Evolutionary conservation across 2,888 invertebrate species (phyloP), one percentile per base, ranked within the genome.

Genomic region (Steinernema scapterisci): DNA sequence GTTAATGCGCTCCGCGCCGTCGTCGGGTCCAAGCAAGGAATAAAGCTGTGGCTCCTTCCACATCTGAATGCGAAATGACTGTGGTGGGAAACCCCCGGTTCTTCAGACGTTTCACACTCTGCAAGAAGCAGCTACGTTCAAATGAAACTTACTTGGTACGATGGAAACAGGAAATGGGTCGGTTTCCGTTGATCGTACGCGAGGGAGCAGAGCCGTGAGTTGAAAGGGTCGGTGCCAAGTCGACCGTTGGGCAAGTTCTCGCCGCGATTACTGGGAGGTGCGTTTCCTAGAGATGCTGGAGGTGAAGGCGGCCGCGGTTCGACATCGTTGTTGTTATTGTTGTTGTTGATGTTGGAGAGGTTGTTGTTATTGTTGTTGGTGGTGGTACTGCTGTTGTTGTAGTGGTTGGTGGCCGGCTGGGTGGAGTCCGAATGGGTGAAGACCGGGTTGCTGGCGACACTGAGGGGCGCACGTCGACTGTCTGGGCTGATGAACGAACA

Each of bases 401-500:
- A n/a, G 19, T 48, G 16, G 13, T 48, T 48, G 48, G 16, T 6
- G 38, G 38, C 38, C 9, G 38, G 38, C 38, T 3, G 38, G 5
- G 38, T 38, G 38, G 63, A 63, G 16, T 25, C 27, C 16, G 63
- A 63, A 11, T 27, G 63, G 16, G 63, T 63, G 63, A 63, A 31
- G 31, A 11, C 19, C 16, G 63, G 63, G 31, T 63, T 63, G 38
- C 63, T 63, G 27, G 63, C 27, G 16, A 27, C 63, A 31, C 63
- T 63, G 31, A 38, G 38, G 11, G 63, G 63, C 16, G 19, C 63
- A 16, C 63, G 63, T 27, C 63, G 63, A 31, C 13, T 63, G 21
- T 63, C 63, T 3, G 63, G 63, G 63, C 31, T 63, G 63, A 63
- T 63, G 63, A 63, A 63, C 63, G 63, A 63, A 63, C 63, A 63